Evolutionary conservation across 2,888 invertebrate species (phyloP).

Genomic region (Ennomos erosarius): DNA sequence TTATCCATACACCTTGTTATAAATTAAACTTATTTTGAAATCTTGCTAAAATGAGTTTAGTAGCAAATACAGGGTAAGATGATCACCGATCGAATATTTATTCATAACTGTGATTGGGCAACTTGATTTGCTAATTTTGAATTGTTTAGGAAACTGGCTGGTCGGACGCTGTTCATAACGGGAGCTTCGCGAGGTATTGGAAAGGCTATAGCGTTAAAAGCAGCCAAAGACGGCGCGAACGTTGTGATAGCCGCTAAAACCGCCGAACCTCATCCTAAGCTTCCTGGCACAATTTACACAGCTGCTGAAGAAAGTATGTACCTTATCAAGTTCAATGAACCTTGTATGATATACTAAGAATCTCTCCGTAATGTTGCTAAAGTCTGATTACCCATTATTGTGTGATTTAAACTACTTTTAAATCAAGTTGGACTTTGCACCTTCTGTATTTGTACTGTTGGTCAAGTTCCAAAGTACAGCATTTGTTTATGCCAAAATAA

Average conservation of each 20-base stretch:
- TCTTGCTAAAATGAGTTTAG: conserved; percentile 73
- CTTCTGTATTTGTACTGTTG: conserved; percentile 36
- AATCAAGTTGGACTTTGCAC: conserved; percentile 64
- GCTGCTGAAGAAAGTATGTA: conserved; percentile 94
- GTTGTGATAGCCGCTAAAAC: conserved; percentile 97
- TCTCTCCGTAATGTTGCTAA: background rate
- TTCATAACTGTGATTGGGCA: conserved; percentile 2
- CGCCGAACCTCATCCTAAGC: conserved; percentile 94
- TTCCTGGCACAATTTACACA: conserved; percentile 96
- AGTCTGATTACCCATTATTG: conserved; percentile 1
- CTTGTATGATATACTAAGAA: conserved; percentile 25
- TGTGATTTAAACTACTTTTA: conserved; percentile 19
- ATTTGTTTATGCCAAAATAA: conserved; percentile 16
- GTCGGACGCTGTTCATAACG: conserved; percentile 96
- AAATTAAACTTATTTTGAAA: conserved; percentile 8
- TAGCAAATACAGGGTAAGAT: conserved; percentile 80
- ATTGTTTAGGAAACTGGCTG: conserved; percentile 86
- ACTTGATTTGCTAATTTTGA: conserved; percentile 36
- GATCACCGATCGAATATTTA: background rate
- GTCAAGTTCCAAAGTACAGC: conserved; percentile 38
- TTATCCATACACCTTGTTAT: conserved; percentile 2
- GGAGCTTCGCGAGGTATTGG: conserved; percentile 99
- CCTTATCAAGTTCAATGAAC: conserved; percentile 21
- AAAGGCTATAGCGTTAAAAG: conserved; percentile 96
- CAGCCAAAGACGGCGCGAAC: conserved; percentile 96